These are phyloP conservation scores for Rhodophaea formosa DNA, from an alignment of 2,888 invertebrate genomes.

Conservation along the genomic window DNA sequence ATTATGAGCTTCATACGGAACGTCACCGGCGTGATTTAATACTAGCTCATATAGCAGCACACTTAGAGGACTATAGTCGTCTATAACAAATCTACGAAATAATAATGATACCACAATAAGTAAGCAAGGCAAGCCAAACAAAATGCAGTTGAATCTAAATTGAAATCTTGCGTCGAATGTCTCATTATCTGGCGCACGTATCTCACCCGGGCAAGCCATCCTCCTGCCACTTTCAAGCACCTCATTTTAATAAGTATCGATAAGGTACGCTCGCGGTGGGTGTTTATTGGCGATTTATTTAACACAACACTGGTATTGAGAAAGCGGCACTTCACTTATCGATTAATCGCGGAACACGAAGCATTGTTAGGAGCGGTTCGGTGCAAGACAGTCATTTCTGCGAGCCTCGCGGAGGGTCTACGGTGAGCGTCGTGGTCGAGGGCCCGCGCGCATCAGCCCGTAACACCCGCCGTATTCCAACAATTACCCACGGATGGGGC, in stretches of 20 bases:
- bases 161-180: conserved; percentile 69
- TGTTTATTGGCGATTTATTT: conserved; percentile 58
- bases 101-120: conserved; percentile 55
- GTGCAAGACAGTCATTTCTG: conserved; percentile 68
- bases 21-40: no score
- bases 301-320: conserved; percentile 62
- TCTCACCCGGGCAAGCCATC: conserved; percentile 79
- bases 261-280: conserved; percentile 48
- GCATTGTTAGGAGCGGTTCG: conserved; percentile 60
- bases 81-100: conserved; percentile 48
- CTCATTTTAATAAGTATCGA: conserved; percentile 69
- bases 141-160: conserved; percentile 69
- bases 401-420: conserved; percentile 68
- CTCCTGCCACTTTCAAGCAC: conserved; percentile 77
- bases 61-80: conserved; percentile 45
- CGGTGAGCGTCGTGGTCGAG: conserved; percentile 67
- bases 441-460: conserved; percentile 75
- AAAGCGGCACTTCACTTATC: conserved; percentile 70
- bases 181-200: conserved; percentile 59
- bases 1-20: no score
- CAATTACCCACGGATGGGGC: conserved; percentile 74
- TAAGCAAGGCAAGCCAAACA: conserved; percentile 64
- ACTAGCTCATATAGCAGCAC: no score
- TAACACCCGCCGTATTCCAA: conserved; percentile 71
- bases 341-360: conserved; percentile 67